Evolutionary conservation across 2,797 vertebrate genomes (phyloP).

Genomic region (Oreochromis grahami): DNA sequence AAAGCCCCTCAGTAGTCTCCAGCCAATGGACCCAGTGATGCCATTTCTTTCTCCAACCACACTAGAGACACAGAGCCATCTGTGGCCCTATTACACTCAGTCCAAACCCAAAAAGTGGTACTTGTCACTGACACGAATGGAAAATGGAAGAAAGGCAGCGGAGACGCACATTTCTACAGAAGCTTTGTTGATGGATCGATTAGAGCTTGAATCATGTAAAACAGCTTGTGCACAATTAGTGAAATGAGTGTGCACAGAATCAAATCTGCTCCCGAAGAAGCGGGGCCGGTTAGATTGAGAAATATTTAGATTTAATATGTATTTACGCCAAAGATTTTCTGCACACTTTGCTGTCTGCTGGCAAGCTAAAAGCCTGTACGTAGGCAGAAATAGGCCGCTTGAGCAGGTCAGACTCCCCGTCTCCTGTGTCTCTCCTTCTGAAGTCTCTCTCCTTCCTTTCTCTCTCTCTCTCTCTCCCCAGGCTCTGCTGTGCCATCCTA

Average conservation of each 20-base stretch:
- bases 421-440: constrained; percentile 53
- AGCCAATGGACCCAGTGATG: constrained; percentile 61
- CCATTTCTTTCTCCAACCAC: constrained; percentile 65
- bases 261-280: neutral
- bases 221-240: neutral
- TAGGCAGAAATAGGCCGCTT: constrained; percentile 43
- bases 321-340: neutral
- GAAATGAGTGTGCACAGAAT: neutral
- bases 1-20: constrained; percentile 59
- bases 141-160: constrained; percentile 33
- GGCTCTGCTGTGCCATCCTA: constrained; percentile 60
- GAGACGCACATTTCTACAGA: neutral
- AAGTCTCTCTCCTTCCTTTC: constrained; percentile 35
- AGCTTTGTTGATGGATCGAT: neutral
- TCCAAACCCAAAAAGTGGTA: constrained; percentile 58
- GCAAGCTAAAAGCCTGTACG: neutral
- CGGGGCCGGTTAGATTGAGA: neutral
- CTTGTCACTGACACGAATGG: constrained; percentile 46
- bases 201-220: neutral
- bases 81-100: constrained; percentile 54
- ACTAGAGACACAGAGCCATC: constrained; percentile 63
- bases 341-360: neutral
- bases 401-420: constrained; percentile 57
- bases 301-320: neutral
- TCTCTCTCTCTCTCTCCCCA: constrained; percentile 24